Percentiles rank a stretch among this genome's conserved stretches.
These are phyloP conservation scores for Picathartes gymnocephalus DNA, from an alignment of 2,113 vertebrate genomes.

Conservation along the genomic window DNA sequence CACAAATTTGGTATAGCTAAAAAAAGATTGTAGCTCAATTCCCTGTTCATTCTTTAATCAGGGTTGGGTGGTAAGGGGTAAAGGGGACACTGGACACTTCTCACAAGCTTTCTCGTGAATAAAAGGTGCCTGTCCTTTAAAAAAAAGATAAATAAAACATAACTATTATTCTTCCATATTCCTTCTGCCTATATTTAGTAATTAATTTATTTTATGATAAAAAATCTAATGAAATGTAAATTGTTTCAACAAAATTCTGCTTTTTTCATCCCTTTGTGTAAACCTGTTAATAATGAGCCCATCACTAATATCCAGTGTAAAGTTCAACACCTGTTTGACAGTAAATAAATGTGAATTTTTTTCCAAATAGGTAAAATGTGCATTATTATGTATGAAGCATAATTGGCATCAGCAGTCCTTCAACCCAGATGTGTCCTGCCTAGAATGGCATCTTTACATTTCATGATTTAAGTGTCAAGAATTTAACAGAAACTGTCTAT, in stretches of 20 bases:
- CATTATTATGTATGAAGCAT: constrained; percentile 68
- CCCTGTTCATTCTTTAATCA: constrained; percentile 79
- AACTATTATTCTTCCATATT: constrained; percentile 83
- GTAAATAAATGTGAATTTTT: constrained; percentile 99
- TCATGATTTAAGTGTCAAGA: neutral
- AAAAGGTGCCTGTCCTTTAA: constrained; percentile 82
- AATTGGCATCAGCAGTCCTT: constrained; percentile 53
- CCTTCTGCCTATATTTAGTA: constrained; percentile 89
- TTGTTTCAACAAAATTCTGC: constrained; percentile 89
- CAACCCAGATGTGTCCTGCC: neutral
- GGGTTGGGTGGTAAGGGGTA: constrained; percentile 39
- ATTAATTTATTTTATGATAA: constrained; percentile 99
- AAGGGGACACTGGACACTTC: constrained; percentile 74
- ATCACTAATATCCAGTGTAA: constrained; percentile 99
- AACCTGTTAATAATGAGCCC: constrained; percentile 95
- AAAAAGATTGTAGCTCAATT: constrained; percentile 62
- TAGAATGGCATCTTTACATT: neutral
- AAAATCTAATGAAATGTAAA: constrained; percentile 85
- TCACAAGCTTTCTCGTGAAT: constrained; percentile 77
- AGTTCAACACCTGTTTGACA: constrained; percentile 99
- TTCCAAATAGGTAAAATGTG: constrained; percentile 83
- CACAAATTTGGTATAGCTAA: constrained; percentile 74
- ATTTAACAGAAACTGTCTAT: neutral
- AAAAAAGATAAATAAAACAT: constrained; percentile 72
- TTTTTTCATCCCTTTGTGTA: constrained; percentile 91